These are phyloP conservation scores for Ginglymostoma cirratum DNA, from an alignment of 2,113 vertebrate genomes.

Conservation along the genomic window DNA sequence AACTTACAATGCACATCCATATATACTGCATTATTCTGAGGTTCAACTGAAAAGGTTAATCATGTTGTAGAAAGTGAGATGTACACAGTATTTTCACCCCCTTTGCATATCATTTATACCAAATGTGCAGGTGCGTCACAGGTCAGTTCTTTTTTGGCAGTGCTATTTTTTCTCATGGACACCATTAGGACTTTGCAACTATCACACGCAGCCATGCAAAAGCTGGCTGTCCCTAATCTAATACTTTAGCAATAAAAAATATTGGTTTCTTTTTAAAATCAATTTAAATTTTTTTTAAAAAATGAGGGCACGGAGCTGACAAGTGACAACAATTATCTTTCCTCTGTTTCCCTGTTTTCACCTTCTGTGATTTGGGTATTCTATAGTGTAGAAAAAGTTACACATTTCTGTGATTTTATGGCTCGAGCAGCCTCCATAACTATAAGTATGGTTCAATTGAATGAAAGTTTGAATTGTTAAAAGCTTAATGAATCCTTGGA, in stretches of 20 bases:
- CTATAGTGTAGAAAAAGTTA: not conserved
- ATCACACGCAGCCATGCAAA: not conserved
- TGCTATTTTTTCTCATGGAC: not conserved
- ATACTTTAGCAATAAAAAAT: not conserved
- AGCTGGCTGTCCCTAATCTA: not conserved
- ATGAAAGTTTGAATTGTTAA: not conserved
- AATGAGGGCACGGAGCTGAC: not conserved
- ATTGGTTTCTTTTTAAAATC: not conserved
- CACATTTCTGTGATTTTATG: not conserved
- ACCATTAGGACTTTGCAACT: not conserved
- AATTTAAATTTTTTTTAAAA: not conserved
- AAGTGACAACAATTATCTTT: not conserved
- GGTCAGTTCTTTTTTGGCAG: conserved; percentile 41
- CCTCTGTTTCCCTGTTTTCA: not conserved
- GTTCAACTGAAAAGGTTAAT: not conserved
- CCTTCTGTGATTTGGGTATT: not conserved
- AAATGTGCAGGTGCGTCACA: conserved; percentile 34
- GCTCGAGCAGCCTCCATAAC: not conserved
- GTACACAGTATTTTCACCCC: not conserved
- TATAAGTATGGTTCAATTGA: not conserved
- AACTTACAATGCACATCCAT: not conserved
- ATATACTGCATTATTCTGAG: not conserved
- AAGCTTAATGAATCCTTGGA: not conserved
- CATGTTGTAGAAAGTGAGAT: not conserved
- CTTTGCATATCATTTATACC: not conserved